phyloP scores from a whole-genome alignment of 2,797 vertebrate species.

The Falco columbarius region DNA sequence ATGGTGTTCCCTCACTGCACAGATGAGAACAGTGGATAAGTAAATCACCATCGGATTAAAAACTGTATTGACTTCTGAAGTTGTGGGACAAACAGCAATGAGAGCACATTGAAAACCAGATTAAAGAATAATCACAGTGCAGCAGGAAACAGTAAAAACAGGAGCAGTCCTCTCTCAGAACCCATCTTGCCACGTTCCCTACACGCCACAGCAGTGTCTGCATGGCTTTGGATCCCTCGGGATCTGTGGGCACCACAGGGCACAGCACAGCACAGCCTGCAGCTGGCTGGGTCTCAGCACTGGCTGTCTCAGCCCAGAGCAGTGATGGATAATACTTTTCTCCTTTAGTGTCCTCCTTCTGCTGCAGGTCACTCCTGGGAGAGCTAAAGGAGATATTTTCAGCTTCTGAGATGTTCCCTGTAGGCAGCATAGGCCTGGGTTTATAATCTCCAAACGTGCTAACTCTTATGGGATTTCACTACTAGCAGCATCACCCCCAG shows the following conservation, averaged over 20 bases:
- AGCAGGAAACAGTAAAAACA: not conserved
- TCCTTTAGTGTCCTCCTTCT: not conserved
- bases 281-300: not conserved
- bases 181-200: not conserved
- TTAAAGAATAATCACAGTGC: not conserved
- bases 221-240: fast-evolving
- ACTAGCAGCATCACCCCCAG: not conserved
- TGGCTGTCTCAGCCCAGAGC: not conserved
- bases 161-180: not conserved
- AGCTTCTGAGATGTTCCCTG: not conserved
- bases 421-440: not conserved
- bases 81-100: not conserved
- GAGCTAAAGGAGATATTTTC: not conserved
- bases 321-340: fast-evolving
- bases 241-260: fast-evolving
- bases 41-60: not conserved
- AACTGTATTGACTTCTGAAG: not conserved
- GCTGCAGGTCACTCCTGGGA: not conserved
- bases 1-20: fast-evolving
- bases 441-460: not conserved
- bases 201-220: not conserved
- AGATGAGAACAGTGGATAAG: not conserved
- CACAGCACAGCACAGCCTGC: not conserved
- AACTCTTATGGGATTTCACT: not conserved
- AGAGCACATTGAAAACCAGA: not conserved